These are phyloP conservation scores for Pterois miles DNA, from an alignment of 2,797 vertebrate genomes.

Conservation along the genomic window DNA sequence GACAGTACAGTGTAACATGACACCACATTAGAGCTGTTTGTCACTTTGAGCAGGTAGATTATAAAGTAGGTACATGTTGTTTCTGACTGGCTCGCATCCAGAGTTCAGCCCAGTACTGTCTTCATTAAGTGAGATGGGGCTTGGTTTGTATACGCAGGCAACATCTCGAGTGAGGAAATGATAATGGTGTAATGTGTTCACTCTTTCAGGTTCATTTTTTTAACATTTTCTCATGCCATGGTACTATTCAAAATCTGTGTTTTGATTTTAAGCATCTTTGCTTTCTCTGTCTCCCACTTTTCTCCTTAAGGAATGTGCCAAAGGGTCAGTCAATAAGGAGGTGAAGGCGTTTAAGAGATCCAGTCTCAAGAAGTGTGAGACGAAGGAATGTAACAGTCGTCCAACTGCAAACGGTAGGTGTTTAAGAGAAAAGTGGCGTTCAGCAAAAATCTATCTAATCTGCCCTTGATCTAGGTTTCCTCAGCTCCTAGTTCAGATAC, in stretches of 20 bases:
- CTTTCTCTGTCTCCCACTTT: background rate
- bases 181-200: background rate
- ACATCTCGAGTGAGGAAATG: background rate
- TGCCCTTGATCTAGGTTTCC: background rate
- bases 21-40: background rate
- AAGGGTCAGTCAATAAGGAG: constrained; percentile 60
- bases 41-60: background rate
- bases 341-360: constrained; percentile 67
- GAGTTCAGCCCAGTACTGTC: background rate
- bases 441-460: background rate
- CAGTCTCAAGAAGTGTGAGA: constrained; percentile 68
- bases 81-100: background rate
- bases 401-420: constrained; percentile 78
- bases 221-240: background rate
- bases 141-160: background rate
- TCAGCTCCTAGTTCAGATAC: background rate
- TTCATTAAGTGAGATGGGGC: constrained; percentile 19
- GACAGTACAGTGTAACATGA: constrained; percentile 15
- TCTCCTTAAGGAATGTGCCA: constrained; percentile 52
- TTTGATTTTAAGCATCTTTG: background rate
- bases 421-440: background rate
- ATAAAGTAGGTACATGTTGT: background rate
- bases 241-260: background rate
- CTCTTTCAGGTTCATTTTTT: background rate
- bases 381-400: constrained; percentile 46